Evolutionary conservation across 1,140 invertebrate species (phyloP).

Genomic region (Pantala flavescens): DNA sequence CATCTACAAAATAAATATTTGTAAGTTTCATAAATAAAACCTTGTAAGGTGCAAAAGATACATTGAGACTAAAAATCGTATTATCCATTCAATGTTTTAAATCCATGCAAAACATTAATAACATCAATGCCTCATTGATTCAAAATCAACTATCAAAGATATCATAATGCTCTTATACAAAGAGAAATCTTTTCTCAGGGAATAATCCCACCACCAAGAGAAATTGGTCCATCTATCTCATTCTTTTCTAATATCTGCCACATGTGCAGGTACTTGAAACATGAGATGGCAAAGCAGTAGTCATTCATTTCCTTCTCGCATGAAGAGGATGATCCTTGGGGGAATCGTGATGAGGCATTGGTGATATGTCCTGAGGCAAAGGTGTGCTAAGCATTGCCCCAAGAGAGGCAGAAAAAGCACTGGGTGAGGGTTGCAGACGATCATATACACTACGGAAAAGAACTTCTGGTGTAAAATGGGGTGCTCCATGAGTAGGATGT

Average conservation of each 20-base stretch:
- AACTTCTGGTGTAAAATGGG: constrained; percentile 19
- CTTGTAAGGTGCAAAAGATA: no score
- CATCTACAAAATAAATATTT: no score
- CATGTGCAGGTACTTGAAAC: background rate
- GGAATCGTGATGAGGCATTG: background rate
- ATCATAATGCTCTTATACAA: background rate
- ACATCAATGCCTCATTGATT: background rate
- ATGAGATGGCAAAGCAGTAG: background rate
- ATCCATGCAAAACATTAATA: background rate
- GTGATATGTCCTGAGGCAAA: background rate
- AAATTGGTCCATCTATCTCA: background rate
- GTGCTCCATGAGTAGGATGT: constrained; percentile 18
- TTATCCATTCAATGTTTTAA: no score
- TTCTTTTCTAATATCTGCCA: background rate
- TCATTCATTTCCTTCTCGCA: background rate
- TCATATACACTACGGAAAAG: constrained; percentile 22
- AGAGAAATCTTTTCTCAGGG: background rate
- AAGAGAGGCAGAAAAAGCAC: background rate
- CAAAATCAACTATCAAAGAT: background rate
- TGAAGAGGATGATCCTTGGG: background rate
- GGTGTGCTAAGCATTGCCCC: background rate
- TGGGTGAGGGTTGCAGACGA: constrained; percentile 13
- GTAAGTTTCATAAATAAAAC: no score
- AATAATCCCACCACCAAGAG: background rate
- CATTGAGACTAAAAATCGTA: no score